Percentiles rank a stretch among this genome's conserved stretches.
These are phyloP conservation scores for Dryobates pubescens DNA, from an alignment of 2,797 vertebrate genomes.

Conservation along the genomic window DNA sequence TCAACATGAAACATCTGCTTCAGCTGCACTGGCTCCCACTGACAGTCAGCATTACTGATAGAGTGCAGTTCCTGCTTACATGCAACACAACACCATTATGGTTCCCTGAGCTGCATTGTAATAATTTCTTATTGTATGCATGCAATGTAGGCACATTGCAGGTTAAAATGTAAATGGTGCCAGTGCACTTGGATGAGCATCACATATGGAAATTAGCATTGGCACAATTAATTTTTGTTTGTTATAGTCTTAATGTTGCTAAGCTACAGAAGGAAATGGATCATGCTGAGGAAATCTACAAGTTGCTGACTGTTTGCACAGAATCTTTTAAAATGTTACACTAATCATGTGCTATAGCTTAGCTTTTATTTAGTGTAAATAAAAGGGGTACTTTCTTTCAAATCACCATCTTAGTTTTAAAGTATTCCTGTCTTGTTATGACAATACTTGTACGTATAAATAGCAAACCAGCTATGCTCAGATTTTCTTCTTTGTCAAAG, in stretches of 20 bases:
- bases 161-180: constrained; percentile 30
- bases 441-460: constrained; percentile 65
- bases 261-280: constrained; percentile 65
- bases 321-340: constrained; percentile 72
- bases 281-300: constrained; percentile 28
- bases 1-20: constrained; percentile 80
- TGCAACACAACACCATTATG: neutral
- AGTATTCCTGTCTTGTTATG: constrained; percentile 57
- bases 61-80: constrained; percentile 25
- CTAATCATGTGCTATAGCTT: constrained; percentile 59
- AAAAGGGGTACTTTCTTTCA: constrained; percentile 61
- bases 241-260: constrained; percentile 72
- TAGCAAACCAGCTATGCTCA: constrained; percentile 64
- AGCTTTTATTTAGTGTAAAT: constrained; percentile 75
- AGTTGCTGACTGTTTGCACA: constrained; percentile 72
- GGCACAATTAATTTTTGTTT: constrained; percentile 72
- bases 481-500: constrained; percentile 58
- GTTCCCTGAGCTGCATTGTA: constrained; percentile 30
- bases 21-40: constrained; percentile 57
- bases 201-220: constrained; percentile 40
- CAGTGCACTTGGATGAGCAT: constrained; percentile 51
- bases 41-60: constrained; percentile 47
- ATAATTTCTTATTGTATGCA: neutral
- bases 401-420: constrained; percentile 49
- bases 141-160: neutral